Evolutionary conservation across 2,797 vertebrate species (phyloP), one percentile per base, ranked within the genome.

Genomic region (Dallia pectoralis): DNA sequence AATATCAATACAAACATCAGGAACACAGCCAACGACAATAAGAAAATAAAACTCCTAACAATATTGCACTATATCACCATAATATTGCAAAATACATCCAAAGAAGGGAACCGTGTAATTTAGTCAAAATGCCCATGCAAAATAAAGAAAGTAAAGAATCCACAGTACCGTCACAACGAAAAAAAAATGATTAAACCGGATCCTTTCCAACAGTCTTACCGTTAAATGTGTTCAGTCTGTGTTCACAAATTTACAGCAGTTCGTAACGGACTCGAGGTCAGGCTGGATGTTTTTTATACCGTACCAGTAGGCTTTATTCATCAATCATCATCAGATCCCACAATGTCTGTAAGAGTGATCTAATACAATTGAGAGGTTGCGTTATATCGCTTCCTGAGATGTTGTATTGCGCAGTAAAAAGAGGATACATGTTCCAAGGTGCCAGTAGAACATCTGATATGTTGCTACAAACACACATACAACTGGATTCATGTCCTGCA

Each of bases 131-230:
- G 87, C 85, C 89, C 93, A 93, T 94, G 94, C 93, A 92, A 85
- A 77, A 79, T 88, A 88, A 83, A 77, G 81, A 78, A 76, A 62
- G 80, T 74, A 87, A 81, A 70, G 79, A 77, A 73, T 74, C 70
- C 79, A 85, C 80, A 76, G 47, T 76, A 88, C 77, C 71, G 75
- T 76, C 79, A 86, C 81, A 81, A 81, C 76, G 51, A 79, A 66
- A 44, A 68, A 71, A 67, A 4, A 48, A 53, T n/a, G n/a, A n/a
- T 76, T 67, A 76, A 77, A 80, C 69, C 81, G 77, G 67, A 69
- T 81, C 67, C 73, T 88, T 44, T 87, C 83, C 93, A 95, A 95
- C 94, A 94, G 95, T 94, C 94, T 87, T 82, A 78, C 92, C 93
- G 93, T 93, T 89, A 71, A 11, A 61, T 88, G 85, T 82, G 87